phyloP scores from a whole-genome alignment of 2,797 vertebrate species.

The Pseudomugil tenellus region DNA sequence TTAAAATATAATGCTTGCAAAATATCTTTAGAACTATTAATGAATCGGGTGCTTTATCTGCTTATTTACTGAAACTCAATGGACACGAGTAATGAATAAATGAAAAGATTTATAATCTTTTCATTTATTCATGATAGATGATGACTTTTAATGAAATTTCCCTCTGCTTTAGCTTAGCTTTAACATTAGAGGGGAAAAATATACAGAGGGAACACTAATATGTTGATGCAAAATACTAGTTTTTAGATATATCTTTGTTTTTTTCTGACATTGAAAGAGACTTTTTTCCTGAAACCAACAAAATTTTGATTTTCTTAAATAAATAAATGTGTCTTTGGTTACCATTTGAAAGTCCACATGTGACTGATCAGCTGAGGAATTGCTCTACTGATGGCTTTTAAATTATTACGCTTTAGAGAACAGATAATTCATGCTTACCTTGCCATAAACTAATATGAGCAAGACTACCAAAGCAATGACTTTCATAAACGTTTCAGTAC shows the following conservation, averaged over 20 bases:
- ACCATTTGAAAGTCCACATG: too few species aligned
- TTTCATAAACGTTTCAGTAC: not conserved
- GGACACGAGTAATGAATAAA: too few species aligned
- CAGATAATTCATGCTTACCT: not conserved
- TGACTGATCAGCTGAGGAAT: too few species aligned
- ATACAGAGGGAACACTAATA: not conserved
- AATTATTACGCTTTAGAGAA: fast-evolving
- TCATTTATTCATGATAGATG: not conserved
- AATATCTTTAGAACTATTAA: too few species aligned
- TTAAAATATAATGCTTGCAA: too few species aligned
- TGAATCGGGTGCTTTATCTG: too few species aligned
- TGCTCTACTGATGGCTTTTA: not conserved
- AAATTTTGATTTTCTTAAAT: not conserved
- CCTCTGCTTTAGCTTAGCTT: not conserved
- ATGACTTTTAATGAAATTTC: too few species aligned
- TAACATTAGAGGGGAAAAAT: not conserved
- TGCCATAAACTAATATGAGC: not conserved
- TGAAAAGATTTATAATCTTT: too few species aligned
- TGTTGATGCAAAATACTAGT: too few species aligned
- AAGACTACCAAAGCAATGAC: not conserved
- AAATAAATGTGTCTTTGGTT: not conserved
- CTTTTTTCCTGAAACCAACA: not conserved
- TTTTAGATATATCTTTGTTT: too few species aligned
- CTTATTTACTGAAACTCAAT: too few species aligned
- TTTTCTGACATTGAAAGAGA: not conserved